Base-by-base conservation (phyloP, 2,797 vertebrate species). In the Acrossocheilus fasciatus region DNA sequence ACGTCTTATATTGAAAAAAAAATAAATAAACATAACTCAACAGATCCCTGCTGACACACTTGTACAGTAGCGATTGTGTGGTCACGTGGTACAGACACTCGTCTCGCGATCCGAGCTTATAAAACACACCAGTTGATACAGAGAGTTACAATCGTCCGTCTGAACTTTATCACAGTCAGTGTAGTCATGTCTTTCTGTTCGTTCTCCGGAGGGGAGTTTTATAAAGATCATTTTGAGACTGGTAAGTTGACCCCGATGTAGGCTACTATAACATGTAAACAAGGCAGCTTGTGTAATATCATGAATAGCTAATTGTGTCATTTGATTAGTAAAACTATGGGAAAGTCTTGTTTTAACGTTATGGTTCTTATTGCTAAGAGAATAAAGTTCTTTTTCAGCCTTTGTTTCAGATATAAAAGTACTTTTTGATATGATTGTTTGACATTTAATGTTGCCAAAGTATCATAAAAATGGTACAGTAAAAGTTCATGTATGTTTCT, bases 181-280 rank as follows among this genome's bases (percentile, higher is more conserved):
- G 54, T 11, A 64, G 30, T 9, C 73, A 99, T 99, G 98, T 95
- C 98, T 0, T 99, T 97, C 89, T 99, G 98, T 87, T 93, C 94
- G 2, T 99, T 98, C 89, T 57, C 86, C 10, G 94, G 96, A 0
- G 96, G 94, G 20, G 98, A 99, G 92, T 70, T 93, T 52, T 98
- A 91, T 90, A 97, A 96, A 94, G 94, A 96, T 86, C 97, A 97
- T 87, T 99, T 98, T 88, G 93, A 96, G 89, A 50, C 95, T 86
- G 98, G 98, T 99, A 81, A 89, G 89, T 52, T 36, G 52, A 30
- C 14, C 11, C 17, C 18, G 5, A 17, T 36, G 7, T 39, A 15
- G 30, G 30, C 9, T 52, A 1, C 30, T 36, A 18, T 50, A 26
- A 50, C 17, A 20, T 9, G 18, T 62, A 62, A 59, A 59, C 84